Base-by-base conservation (phyloP, 2,113 vertebrate genomes). In the Chaenocephalus aceratus region DNA sequence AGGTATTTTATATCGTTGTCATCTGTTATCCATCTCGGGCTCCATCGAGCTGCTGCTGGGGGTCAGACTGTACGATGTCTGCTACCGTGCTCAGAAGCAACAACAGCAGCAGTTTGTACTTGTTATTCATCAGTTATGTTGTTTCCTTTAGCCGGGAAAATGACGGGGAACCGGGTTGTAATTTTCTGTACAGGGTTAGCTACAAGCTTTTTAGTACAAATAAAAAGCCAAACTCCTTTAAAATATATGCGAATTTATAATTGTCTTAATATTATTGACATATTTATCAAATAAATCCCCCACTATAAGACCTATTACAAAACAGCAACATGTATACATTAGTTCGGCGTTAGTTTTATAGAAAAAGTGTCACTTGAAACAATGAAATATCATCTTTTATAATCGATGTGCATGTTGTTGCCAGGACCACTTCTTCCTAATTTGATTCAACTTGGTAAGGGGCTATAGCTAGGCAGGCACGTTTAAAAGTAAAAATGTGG, bases 41-140 rank as follows among this genome's bases (percentile, higher is more conserved):
- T 86, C 46, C 75, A 70, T 79, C 83, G 61, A 83, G 83, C 72
- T 81, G 84, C 69, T 88, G 77, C 59, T 67, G 65, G 70, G 77
- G 83, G 77, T 89, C 87, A 87, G 53, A 60, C 69, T 49, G 75
- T 69, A 74, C 61, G 21, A 66, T 48, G 68, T 61, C 68, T 80
- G 70, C 52, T 69, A 1, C 41, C 18, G 30, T 41, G 10, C 45
- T 66, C 51, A 30, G 30, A 30, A 30, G 30, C 30, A 30, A 48
- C 44, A 73, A 61, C 60, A 63, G 52, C 75, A 5, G 36, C 48
- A 11, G 1, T 48, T 30, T 51, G 6, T 14, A 5, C 48, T 12
- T 8, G 8, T 15, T 21, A 52, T 71, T 58, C 23, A 57, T 18
- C 9, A 4, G 1, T n/a, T 53, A 14, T 44, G 26, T 7, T 6